Percentiles rank a stretch among this genome's conserved stretches.
Conservation (phyloP, 2,113 vertebrate species). For the Puffinus mauretanicus region DNA sequence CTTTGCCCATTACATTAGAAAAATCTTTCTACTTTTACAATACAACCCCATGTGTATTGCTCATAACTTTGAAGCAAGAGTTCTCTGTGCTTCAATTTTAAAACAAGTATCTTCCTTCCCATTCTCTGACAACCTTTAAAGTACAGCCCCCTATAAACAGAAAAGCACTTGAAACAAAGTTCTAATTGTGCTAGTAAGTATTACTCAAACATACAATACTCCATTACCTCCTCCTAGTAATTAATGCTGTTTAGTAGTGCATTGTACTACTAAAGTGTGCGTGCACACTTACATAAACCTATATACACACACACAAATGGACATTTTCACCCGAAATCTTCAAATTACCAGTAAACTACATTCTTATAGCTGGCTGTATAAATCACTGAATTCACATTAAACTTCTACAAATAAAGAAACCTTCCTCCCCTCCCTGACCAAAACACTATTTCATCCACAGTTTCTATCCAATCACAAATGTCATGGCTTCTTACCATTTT, state of each 20-base stretch:
- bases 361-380: not conserved
- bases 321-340: not conserved
- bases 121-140: not conserved
- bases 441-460: not conserved
- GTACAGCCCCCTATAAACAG: not conserved
- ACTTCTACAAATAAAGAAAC: not conserved
- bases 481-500: not conserved
- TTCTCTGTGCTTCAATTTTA: not conserved
- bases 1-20: not conserved
- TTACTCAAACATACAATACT: not conserved
- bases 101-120: not conserved
- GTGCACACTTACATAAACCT: fast-evolving
- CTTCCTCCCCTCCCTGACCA: not conserved
- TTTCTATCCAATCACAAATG: fast-evolving
- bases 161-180: not conserved
- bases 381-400: not conserved
- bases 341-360: not conserved
- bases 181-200: not conserved
- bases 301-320: not conserved
- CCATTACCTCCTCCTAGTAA: not conserved
- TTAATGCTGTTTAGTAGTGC: not conserved
- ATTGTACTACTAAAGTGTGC: too few species aligned
- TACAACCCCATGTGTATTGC: not conserved
- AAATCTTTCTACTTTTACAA: not conserved
- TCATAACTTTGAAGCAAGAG: not conserved